A percentile compares a stretch with the other conserved stretches of the same genome.
Evolutionary conservation across 1,140 invertebrate genomes (phyloP).

Genomic region (Drosophila bocki): DNA sequence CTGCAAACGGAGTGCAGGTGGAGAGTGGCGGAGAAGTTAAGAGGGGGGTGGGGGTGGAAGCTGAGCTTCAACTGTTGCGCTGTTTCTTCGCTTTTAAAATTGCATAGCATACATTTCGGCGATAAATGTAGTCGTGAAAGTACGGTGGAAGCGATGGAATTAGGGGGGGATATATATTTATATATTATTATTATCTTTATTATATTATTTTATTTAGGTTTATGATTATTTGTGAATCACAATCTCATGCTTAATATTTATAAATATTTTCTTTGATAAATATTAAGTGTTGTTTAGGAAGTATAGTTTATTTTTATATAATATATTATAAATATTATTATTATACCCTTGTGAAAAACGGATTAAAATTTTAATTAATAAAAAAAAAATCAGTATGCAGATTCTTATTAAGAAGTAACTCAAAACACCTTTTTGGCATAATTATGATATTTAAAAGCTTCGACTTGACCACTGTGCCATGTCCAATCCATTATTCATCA

Average conservation of each 20-base stretch:
- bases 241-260: too few relatives aligned
- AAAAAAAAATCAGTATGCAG: too few relatives aligned
- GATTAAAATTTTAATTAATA: too few relatives aligned
- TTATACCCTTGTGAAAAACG: too few relatives aligned
- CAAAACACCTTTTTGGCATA: too few relatives aligned
- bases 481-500: conserved; percentile 1
- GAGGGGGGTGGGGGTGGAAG: background rate
- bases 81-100: conserved; percentile 14
- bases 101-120: conserved; percentile 33
- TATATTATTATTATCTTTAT: background rate
- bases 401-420: too few relatives aligned
- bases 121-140: conserved; percentile 2
- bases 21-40: background rate
- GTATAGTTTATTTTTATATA: background rate
- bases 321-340: background rate
- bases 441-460: too few relatives aligned
- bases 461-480: background rate
- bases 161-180: background rate
- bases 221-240: too few relatives aligned
- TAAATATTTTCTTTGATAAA: too few relatives aligned
- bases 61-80: conserved; percentile 30
- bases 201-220: background rate
- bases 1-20: conserved; percentile 9
- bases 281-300: too few relatives aligned
- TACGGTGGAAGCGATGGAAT: background rate